These are phyloP conservation scores for Rhabdomys pumilio DNA, from an alignment of 2,797 vertebrate species.

Conservation along the genomic window DNA sequence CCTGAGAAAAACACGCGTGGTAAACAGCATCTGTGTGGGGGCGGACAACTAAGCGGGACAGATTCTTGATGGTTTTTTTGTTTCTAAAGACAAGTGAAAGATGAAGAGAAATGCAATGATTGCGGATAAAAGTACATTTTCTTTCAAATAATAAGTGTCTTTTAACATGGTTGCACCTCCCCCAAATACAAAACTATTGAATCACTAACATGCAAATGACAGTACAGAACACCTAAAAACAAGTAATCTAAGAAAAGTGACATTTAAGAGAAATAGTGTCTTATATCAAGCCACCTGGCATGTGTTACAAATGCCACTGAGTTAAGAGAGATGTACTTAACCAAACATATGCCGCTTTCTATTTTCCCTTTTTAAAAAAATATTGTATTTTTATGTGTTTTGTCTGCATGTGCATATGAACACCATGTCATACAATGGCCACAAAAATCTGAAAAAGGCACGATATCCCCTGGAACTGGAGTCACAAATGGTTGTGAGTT, in stretches of 20 bases:
- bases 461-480: not conserved
- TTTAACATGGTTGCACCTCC: conserved; percentile 33
- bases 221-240: conserved; percentile 40
- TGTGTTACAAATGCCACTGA: conserved; percentile 52
- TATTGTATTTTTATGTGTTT: not conserved
- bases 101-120: conserved; percentile 75
- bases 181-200: conserved; percentile 69
- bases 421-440: not conserved
- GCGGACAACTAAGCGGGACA: conserved; percentile 95
- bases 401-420: not conserved
- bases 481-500: not conserved
- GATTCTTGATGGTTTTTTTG: conserved; percentile 93
- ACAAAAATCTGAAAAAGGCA: not conserved
- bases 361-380: not conserved
- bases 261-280: conserved; percentile 46
- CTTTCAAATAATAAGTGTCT: conserved; percentile 45
- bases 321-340: conserved; percentile 56
- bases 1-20: conserved; percentile 96
- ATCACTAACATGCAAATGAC: conserved; percentile 64
- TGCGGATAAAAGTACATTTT: conserved; percentile 53
- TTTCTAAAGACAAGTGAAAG: conserved; percentile 90
- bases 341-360: conserved; percentile 59
- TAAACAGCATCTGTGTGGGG: conserved; percentile 96
- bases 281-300: conserved; percentile 19
- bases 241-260: not conserved